Conservation (phyloP, 2,113 vertebrate genomes). For the Empidonax alnorum region DNA sequence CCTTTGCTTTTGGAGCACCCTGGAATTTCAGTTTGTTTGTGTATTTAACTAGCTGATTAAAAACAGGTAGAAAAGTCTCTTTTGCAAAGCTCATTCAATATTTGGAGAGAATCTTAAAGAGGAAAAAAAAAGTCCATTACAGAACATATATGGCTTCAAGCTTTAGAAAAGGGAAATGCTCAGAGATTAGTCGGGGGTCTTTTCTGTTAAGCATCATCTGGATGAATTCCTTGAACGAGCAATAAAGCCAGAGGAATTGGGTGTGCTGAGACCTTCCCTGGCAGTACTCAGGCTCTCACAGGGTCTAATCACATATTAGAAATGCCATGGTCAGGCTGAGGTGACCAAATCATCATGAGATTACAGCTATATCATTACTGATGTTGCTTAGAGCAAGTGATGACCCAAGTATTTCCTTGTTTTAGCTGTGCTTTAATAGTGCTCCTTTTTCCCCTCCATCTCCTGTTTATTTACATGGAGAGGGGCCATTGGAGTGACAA, state of each 20-base stretch:
- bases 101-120: background rate
- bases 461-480: conserved; percentile 42
- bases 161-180: background rate
- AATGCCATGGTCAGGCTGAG: background rate
- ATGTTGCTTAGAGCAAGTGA: background rate
- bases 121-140: background rate
- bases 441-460: background rate
- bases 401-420: background rate
- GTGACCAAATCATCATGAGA: background rate
- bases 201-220: background rate
- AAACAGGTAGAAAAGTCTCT: background rate
- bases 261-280: background rate
- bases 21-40: background rate
- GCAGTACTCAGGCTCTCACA: background rate
- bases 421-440: background rate
- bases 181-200: background rate
- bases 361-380: background rate
- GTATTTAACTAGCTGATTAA: background rate
- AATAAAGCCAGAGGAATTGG: background rate
- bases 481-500: conserved; percentile 39
- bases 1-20: background rate
- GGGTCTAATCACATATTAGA: background rate
- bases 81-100: background rate
- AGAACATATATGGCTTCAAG: background rate
- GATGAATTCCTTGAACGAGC: background rate